Conservation (phyloP, 2,797 vertebrate genomes). For the Lophotriccus pileatus region DNA sequence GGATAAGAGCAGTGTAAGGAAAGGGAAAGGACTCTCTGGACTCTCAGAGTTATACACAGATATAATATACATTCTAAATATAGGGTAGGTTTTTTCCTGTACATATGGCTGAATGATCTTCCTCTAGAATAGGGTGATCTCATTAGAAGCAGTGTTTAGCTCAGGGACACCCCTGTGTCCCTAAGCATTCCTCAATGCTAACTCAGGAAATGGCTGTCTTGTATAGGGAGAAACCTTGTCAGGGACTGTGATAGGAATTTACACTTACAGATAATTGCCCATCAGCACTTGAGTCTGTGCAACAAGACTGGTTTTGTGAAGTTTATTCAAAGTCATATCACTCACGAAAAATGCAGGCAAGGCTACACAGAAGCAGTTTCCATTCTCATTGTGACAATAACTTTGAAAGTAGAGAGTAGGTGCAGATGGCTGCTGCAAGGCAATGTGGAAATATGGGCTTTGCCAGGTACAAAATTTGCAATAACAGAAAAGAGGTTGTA, state of each 20-base stretch:
- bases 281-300: neutral
- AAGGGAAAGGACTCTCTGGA: neutral
- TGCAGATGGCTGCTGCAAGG: neutral
- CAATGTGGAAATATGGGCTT: neutral
- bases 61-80: neutral
- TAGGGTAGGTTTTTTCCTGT: neutral
- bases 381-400: neutral
- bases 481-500: slow-evolving; percentile 28
- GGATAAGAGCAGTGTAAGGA: neutral
- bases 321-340: neutral
- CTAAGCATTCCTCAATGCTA: neutral
- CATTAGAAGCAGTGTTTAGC: neutral
- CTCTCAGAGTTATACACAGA: neutral
- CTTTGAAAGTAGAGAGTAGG: neutral
- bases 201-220: neutral
- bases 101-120: neutral
- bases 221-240: neutral
- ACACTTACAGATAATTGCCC: neutral
- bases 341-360: neutral
- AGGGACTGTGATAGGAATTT: neutral
- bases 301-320: neutral
- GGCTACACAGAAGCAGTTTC: neutral
- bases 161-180: neutral
- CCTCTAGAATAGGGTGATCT: neutral
- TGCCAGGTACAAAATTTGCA: slow-evolving; percentile 40